Base-by-base conservation (phyloP, 2,113 vertebrate species). In the Fulmarus glacialis region DNA sequence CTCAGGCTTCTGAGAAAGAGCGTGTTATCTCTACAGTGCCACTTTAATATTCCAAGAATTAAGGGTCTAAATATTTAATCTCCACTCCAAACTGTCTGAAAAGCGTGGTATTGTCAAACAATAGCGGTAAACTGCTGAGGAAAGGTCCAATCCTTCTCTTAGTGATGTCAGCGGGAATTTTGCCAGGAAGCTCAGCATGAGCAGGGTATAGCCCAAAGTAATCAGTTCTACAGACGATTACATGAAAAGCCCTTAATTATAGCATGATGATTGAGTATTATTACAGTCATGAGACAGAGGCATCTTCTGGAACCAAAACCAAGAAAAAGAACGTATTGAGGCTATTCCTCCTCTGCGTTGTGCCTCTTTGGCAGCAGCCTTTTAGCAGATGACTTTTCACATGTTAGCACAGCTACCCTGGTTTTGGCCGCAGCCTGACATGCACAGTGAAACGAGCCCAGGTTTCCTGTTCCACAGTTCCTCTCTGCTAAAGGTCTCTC, bases 191-290 rank as follows among this genome's bases (percentile, higher is more conserved):
- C 86, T 95, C 93, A 88, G 91, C 78, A 53, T 85, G 70, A 95
- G 83, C 80, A 75, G 79, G 45, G 78, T 91, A 94, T 66, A 96
- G 91, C 72, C 96, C 93, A 93, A 88, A 96, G 93, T 93, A 96
- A 96, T 94, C 87, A 82, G 91, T 95, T 90, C 82, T 70, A 93
- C 70, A 91, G 83, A 91, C 87, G 93, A 96, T 91, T 93, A 87
- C 84, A 87, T 73, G 89, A 93, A 95, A 97, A 96, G 91, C 93
- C 90, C 91, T 97, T 97, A 94, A 96, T 96, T 96, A 96, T 83
- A 94, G 78, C 87, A 93, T 63, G 94, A 88, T 95, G 89, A 96
- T 77, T 95, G 91, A 96, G 42, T 88, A 86, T 78, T 88, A 91
- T 96, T 96, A 83, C 85, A 96, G 89, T 96, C 82, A 94, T 90